Evolutionary conservation across 53 echinoderm and acorn worm genomes (phyloP).

Genomic region (Antedon mediterranea): DNA sequence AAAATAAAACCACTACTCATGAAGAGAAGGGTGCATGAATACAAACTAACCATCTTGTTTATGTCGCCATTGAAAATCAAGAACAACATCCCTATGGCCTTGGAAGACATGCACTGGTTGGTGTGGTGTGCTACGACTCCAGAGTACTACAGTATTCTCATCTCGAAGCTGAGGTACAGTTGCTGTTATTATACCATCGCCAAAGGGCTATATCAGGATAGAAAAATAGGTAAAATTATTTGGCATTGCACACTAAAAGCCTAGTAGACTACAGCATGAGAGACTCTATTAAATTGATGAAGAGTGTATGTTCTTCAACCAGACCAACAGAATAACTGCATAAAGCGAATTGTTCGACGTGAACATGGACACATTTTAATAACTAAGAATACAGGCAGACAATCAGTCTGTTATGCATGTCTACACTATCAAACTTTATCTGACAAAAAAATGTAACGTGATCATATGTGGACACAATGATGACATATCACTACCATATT

Average conservation of each 20-base stretch:
- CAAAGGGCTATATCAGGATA: conserved; percentile 62
- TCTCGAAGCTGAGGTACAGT: conserved; percentile 75
- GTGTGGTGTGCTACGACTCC: conserved; percentile 52
- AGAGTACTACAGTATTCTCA: conserved; percentile 73
- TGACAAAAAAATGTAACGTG: no score
- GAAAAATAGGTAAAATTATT: neutral
- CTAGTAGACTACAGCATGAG: no score
- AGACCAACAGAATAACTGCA: no score
- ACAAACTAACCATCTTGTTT: conserved; percentile 28
- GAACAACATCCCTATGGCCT: conserved; percentile 81
- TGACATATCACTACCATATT: no score
- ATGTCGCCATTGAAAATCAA: conserved; percentile 92
- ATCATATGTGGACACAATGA: no score
- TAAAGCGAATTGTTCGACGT: neutral
- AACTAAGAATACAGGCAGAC: neutral
- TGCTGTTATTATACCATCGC: conserved; percentile 76
- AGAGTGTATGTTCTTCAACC: no score
- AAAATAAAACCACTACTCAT: no score
- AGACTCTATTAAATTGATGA: no score
- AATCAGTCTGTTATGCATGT: neutral
- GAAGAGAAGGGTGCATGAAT: no score
- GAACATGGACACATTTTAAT: neutral
- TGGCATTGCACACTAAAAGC: no score
- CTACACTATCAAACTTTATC: no score
- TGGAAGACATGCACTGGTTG: conserved; percentile 61